A percentile compares a stretch with the other conserved stretches of the same genome.
phyloP scores from a whole-genome alignment of 2,113 vertebrate genomes.

The Cryptomyrus ogoouensis region DNA sequence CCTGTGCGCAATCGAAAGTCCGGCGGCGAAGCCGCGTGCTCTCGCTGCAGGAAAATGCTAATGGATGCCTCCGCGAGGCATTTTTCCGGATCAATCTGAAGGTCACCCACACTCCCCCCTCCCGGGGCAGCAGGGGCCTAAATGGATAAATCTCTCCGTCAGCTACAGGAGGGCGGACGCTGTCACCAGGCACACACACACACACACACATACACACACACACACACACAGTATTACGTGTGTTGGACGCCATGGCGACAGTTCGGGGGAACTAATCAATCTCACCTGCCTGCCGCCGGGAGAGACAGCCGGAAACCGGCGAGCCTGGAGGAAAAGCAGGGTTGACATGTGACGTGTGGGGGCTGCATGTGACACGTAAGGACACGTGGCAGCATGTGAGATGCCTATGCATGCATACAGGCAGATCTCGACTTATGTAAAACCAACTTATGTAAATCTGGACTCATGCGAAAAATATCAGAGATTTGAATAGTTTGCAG shows the following conservation, averaged over 20 bases:
- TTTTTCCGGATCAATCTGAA: neutral
- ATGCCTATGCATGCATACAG: neutral
- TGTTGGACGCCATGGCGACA: conserved; percentile 26
- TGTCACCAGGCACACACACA: neutral
- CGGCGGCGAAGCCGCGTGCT: neutral
- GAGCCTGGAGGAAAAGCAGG: neutral
- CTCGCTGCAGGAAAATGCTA: neutral
- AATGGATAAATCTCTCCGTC: conserved; percentile 14
- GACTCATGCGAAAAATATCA: neutral
- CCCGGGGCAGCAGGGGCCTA: neutral
- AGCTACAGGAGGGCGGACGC: neutral
- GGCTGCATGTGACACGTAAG: neutral
- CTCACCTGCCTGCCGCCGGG: conserved; percentile 35
- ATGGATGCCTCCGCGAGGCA: neutral
- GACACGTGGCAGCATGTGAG: neutral
- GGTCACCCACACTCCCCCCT: neutral
- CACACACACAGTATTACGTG: neutral
- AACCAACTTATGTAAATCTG: neutral
- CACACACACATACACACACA: conserved; percentile 6
- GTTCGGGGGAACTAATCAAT: conserved; percentile 54
- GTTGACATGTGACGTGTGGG: neutral
- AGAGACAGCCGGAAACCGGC: neutral
- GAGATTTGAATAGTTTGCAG: neutral
- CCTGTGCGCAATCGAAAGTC: neutral
- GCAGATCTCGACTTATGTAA: neutral